Base-by-base conservation (phyloP, 1,140 invertebrate genomes). In the Sinonovacula constricta region DNA sequence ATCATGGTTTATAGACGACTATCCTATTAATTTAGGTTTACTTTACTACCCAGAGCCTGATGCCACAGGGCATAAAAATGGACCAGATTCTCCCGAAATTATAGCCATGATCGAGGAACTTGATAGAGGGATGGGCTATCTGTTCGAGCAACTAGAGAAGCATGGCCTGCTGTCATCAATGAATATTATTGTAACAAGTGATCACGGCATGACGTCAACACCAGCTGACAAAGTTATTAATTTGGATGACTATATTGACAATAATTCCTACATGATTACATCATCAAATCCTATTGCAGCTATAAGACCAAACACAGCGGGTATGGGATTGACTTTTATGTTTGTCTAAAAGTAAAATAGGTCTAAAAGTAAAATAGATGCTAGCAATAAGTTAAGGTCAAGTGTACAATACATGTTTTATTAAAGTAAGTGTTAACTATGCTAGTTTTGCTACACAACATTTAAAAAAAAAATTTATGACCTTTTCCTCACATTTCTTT, bases 31-130 rank as follows among this genome's bases (percentile, higher is more conserved):
- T 80, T 90, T 95, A 63, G 93, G 95, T 5, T 91, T 94, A 84
- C 51, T 95, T 18, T 96, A 96, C 86, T 94, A 95, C 82, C 93
- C 95, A 82, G 93, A 95, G 84, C 95, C 95, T 3, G 95, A 96
- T 89, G 83, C 88, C 5, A 90, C 91, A 75, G 94, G 90, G 15
- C 91, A 92, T 83, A 26, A 63, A 0, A 82, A 74, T 71, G 92
- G 92, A 3, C 90, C 91, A 12, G 81, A 90, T 49, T 88, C 88
- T n/a, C 33, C 51, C 31, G 59, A 90, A 57, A 85, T 92, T 57
- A 71, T 79, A 24, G 45, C 72, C 22, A 84, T 81, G 62, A 83
- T 91, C 12, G 70, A 63, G 31, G 51, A 60, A 30, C 63, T 86
- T 30, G 81, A 87, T 60, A 53, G 65, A 33, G 36, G 85, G 7